A percentile compares a stretch with the other conserved stretches of the same genome.
Evolutionary conservation across 2,113 vertebrate genomes (phyloP).

Genomic region (Vanacampus margaritifer): DNA sequence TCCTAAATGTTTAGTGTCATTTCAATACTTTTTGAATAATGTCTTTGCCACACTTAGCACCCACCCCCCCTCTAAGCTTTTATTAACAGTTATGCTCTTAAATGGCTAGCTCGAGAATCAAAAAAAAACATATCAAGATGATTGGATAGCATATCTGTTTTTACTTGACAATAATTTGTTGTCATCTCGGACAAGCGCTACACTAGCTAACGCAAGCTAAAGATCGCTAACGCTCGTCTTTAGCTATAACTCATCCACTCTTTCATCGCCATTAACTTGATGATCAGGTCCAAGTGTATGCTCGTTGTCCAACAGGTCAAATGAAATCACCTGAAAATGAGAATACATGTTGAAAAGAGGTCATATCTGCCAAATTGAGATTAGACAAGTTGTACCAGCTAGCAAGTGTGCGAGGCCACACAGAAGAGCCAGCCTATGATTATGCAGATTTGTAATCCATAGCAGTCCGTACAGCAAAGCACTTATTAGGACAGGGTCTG

Average conservation of each 20-base stretch:
- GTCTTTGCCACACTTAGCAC: conserved; percentile 65
- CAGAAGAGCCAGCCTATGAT: conserved; percentile 63
- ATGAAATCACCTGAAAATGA: conserved; percentile 59
- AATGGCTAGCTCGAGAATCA: conserved; percentile 63
- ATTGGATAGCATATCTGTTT: conserved; percentile 50
- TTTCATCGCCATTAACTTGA: conserved; percentile 34
- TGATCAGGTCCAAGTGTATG: conserved; percentile 50
- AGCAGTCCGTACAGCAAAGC: conserved; percentile 64
- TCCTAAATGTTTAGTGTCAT: conserved; percentile 88
- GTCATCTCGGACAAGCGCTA: conserved; percentile 40
- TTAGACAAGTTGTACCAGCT: conserved; percentile 67
- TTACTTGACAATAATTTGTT: conserved; percentile 31
- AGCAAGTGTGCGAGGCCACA: conserved; percentile 58
- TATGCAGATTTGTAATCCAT: conserved; percentile 64
- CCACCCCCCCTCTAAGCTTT: conserved; percentile 75
- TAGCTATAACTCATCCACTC: conserved; percentile 38
- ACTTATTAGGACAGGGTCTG: conserved; percentile 68
- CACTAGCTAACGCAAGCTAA: too few relatives aligned
- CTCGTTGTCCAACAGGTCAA: conserved; percentile 60
- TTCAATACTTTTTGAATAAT: conserved; percentile 75
- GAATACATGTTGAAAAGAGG: conserved; percentile 57
- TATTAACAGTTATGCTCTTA: conserved; percentile 75
- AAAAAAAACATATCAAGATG: conserved; percentile 70
- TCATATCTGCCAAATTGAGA: conserved; percentile 76
- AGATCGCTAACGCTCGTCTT: conserved; percentile 26